Evolutionary conservation across 1,140 invertebrate species (phyloP).

Genomic region (Orchesella cincta): DNA sequence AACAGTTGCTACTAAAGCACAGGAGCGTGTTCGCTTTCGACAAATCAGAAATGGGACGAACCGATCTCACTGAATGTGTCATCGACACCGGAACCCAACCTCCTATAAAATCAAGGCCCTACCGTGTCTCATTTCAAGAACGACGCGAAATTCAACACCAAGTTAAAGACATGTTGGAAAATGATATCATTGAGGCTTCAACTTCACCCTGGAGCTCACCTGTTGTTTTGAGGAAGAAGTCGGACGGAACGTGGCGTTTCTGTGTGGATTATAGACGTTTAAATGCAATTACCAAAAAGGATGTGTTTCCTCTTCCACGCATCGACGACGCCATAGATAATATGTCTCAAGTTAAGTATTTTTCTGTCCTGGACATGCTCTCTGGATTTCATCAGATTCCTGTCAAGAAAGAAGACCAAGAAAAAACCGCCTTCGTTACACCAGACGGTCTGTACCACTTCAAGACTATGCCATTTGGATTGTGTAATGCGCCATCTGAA

Average conservation of each 20-base stretch:
- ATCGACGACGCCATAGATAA: slow-evolving; percentile 9
- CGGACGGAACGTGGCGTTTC: not conserved
- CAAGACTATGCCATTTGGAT: slow-evolving; percentile 56
- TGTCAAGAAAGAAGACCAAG: not conserved
- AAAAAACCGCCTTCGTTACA: too few relatives aligned
- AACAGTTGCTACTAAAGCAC: too few relatives aligned
- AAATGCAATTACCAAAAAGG: slow-evolving; percentile 2
- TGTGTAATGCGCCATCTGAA: slow-evolving; percentile 57
- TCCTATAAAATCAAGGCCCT: not conserved
- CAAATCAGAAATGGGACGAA: too few relatives aligned
- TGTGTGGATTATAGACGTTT: slow-evolving; percentile 30
- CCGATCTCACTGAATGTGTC: too few relatives aligned
- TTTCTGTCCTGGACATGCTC: not conserved
- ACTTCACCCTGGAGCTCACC: slow-evolving; percentile 26
- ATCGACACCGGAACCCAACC: too few relatives aligned
- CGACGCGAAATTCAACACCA: not conserved
- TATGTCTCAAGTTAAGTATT: slow-evolving; percentile 13
- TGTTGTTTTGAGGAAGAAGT: slow-evolving; percentile 3
- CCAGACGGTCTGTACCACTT: slow-evolving; percentile 55
- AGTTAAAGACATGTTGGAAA: slow-evolving; percentile 29
- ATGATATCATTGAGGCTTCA: slow-evolving; percentile 26
- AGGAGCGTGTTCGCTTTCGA: too few relatives aligned
- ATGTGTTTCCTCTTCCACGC: slow-evolving; percentile 30
- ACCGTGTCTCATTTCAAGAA: not conserved
- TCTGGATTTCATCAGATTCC: not conserved